phyloP scores from a whole-genome alignment of 2,888 invertebrate genomes.

The Diplazon laetatorius region DNA sequence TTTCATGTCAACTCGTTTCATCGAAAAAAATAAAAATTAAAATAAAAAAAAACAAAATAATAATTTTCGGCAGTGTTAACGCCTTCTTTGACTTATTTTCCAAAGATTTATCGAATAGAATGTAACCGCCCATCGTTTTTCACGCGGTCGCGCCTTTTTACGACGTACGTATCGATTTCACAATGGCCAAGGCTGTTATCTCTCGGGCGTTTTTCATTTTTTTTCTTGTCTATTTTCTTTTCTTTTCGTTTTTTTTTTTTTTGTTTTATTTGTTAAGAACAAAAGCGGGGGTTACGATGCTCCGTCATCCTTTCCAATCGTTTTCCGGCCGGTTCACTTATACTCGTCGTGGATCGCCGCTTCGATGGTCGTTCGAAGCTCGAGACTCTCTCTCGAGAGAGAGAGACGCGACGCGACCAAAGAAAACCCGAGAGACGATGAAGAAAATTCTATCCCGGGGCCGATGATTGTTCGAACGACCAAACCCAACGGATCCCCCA shows the following conservation, averaged over 20 bases:
- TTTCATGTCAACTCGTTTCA: too few relatives aligned
- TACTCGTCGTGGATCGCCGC: not conserved
- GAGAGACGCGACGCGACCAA: slow-evolving; percentile 19
- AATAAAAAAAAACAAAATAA: too few relatives aligned
- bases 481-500: slow-evolving; percentile 5
- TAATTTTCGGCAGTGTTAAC: too few relatives aligned
- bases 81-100: slow-evolving; percentile 40
- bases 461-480: slow-evolving; percentile 16
- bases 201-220: slow-evolving; percentile 20
- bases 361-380: slow-evolving; percentile 7
- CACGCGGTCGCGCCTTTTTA: slow-evolving; percentile 64
- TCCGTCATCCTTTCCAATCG: slow-evolving; percentile 23
- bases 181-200: slow-evolving; percentile 28
- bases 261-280: too few relatives aligned
- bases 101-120: too few relatives aligned
- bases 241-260: too few relatives aligned
- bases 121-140: slow-evolving; percentile 57
- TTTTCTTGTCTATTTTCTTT: too few relatives aligned
- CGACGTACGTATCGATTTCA: slow-evolving; percentile 80
- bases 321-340: slow-evolving; percentile 28
- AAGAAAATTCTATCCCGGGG: not conserved
- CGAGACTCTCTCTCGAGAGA: slow-evolving; percentile 35
- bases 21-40: too few relatives aligned
- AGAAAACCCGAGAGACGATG: slow-evolving; percentile 8
- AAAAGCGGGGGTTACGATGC: slow-evolving; percentile 1